A percentile compares a stretch with the other conserved stretches of the same genome.
Conservation (phyloP, 2,888 invertebrate genomes). For the Perizoma affinitatum region DNA sequence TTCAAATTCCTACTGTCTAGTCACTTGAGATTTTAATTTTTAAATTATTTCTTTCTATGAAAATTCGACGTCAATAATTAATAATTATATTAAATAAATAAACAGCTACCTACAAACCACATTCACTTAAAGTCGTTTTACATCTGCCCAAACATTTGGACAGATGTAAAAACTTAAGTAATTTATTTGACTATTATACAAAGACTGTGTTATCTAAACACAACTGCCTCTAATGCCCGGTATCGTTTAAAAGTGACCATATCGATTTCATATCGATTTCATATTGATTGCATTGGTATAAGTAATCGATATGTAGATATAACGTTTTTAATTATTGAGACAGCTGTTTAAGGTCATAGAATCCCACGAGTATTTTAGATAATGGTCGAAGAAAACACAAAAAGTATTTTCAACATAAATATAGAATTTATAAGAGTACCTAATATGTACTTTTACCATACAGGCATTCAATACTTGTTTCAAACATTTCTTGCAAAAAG, state of each 20-base stretch:
- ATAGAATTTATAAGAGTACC: too few relatives aligned
- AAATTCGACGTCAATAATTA: too few relatives aligned
- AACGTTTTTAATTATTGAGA: not conserved
- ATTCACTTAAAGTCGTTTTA: not conserved
- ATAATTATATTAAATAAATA: too few relatives aligned
- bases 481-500: too few relatives aligned
- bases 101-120: not conserved
- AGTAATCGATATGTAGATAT: slow-evolving; percentile 31
- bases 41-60: too few relatives aligned
- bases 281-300: not conserved
- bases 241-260: slow-evolving; percentile 26
- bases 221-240: slow-evolving; percentile 15
- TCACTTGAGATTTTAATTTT: too few relatives aligned
- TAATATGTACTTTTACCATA: too few relatives aligned
- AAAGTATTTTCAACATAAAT: too few relatives aligned
- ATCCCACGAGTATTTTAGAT: slow-evolving; percentile 15
- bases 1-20: not conserved
- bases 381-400: not conserved
- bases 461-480: too few relatives aligned
- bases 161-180: slow-evolving; percentile 10
- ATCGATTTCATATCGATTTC: slow-evolving; percentile 46
- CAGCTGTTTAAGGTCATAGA: slow-evolving; percentile 20
- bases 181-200: not conserved
- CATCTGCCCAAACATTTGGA: slow-evolving; percentile 1
- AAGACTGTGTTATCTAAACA: not conserved